Evolutionary conservation across 2,797 vertebrate species (phyloP).

Genomic region (Trachurus trachurus): DNA sequence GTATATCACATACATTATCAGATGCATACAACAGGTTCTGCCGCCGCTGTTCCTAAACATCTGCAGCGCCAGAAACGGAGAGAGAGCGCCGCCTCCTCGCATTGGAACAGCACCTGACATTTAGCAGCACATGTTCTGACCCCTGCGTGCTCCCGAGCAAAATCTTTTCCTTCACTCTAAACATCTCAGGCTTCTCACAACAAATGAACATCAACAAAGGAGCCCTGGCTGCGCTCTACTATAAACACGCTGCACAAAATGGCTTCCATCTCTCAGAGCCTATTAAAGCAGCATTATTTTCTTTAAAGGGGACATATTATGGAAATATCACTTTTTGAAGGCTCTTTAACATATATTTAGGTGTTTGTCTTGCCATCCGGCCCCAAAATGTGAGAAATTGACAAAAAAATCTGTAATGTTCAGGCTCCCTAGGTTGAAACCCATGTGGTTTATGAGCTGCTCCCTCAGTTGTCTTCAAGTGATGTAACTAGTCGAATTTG

Average conservation of each 20-base stretch:
- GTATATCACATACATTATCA: slow-evolving; percentile 22
- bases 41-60: slow-evolving; percentile 40
- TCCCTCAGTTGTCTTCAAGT: too few relatives aligned
- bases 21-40: not conserved
- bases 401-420: too few relatives aligned
- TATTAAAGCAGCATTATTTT: slow-evolving; percentile 39
- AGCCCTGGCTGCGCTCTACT: slow-evolving; percentile 45
- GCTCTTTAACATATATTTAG: too few relatives aligned
- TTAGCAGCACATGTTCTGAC: slow-evolving; percentile 34
- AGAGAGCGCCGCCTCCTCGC: slow-evolving; percentile 25
- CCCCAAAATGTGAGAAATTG: too few relatives aligned
- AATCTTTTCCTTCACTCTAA: slow-evolving; percentile 61
- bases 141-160: slow-evolving; percentile 39
- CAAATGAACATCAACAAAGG: slow-evolving; percentile 68
- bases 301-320: not conserved
- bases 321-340: too few relatives aligned
- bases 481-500: too few relatives aligned
- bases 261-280: slow-evolving; percentile 40
- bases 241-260: slow-evolving; percentile 64
- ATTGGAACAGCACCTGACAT: slow-evolving; percentile 44
- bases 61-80: slow-evolving; percentile 3
- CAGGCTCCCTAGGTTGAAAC: too few relatives aligned
- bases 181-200: slow-evolving; percentile 62
- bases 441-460: too few relatives aligned
- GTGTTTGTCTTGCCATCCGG: too few relatives aligned